Base-by-base conservation (phyloP, 2,888 invertebrate genomes). In the Cinara cedri region DNA sequence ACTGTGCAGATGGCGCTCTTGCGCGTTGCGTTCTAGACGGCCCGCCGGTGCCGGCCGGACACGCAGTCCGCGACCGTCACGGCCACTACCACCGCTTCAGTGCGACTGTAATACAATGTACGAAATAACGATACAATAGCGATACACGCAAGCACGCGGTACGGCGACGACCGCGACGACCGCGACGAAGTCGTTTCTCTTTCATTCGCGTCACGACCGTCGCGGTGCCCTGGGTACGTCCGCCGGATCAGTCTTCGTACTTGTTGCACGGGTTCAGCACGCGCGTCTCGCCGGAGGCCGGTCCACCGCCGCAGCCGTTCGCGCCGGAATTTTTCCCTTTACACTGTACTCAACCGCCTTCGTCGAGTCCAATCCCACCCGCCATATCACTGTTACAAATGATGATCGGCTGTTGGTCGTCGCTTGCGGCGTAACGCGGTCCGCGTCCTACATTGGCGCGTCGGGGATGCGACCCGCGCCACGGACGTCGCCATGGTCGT, bases 161-260 rank as follows among this genome's bases (percentile, higher is more conserved):
- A n/a, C n/a, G n/a, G 10, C 54, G 54, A 54, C 1, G 21, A 14
- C 16, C 3, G 11, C 68, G 49, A n/a, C 24, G 26, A 8, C 1
- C 14, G 16, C 1, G 13, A 11, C 1, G 19, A 26, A 21, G 10
- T 10, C 68, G 16, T 26, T 49, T 68, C 51, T 34, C 34, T 34
- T 51, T 21, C 72, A 72, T 34, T 72, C 72, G 62, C 72, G 49
- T 60, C 60, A 49, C 72, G 60, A 62, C 26, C 72, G 49, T 34
- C 49, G 34, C 14, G n/a, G 10, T n/a, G 19, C 46, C 24, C 3
- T 13, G n/a, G 34, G 0, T 3, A 34, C 34, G 3, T 6, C 34
- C 34, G 34, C 6, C 34, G 34, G 3, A 3, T 3, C 34, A 34
- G 34, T 34, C 34, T 34, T 34, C 34, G 34, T 6, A 34, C 34